Evolutionary conservation across 1,140 invertebrate species (phyloP), one percentile per base, ranked within the genome.

Genomic region (Heliconius melpomene): DNA sequence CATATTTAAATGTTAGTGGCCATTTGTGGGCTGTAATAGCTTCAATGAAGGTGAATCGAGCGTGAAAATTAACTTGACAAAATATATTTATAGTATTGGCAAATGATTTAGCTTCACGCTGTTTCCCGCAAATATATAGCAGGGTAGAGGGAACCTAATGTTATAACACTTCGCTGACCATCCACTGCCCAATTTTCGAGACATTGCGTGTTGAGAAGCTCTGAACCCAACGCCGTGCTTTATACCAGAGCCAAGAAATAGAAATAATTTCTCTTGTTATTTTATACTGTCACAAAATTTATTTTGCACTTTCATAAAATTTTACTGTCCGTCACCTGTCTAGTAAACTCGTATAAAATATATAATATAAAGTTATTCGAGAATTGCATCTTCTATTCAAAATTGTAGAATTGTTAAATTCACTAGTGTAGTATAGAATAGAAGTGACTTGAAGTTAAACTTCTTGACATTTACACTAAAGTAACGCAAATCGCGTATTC

Each of bases 391-490:
- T 60, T 66, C 60, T 29, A 66, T 66, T 26, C 13, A 29, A 66
- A 66, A 66, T 29, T 66, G 23, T 29, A 66, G 60, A 66, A 66
- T 66, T 66, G 26, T 66, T 66, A 66, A 66, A 66, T 66, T 66
- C 60, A 2, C 60, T 66, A 26, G 26, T 60, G 23, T 60, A 23
- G 54, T 60, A 60, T 26, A 60, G 54, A 23, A 60, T 60, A 66
- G 60, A 66, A 29, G 60, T 66, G 23, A 29, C 60, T 66, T 66
- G 60, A 66, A 29, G 60, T 66, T 66, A 66, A 66, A 66, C 60
- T 66, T 66, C 60, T 66, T 66, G 60, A 66, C 26, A 29, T 66
- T 66, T 66, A 66, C 60, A 66, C 23, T 66, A 66, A 66, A 66
- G 60, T 6, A 16, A 66, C 29, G 60, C 3, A 29, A 66, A 66